Evolutionary conservation across 1,140 invertebrate species (phyloP).

Genomic region (Drosophila ercepeae): DNA sequence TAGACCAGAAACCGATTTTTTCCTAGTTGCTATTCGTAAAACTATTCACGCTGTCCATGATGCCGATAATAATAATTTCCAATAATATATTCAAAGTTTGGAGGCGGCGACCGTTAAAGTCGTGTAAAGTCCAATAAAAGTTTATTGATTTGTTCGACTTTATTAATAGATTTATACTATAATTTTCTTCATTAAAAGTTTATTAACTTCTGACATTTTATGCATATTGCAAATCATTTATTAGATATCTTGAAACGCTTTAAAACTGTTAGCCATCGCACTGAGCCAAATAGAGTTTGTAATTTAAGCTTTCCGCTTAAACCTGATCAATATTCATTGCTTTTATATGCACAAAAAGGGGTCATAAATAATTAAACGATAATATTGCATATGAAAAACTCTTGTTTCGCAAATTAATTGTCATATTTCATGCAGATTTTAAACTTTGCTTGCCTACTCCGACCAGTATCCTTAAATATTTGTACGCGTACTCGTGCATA

Average conservation of each 20-base stretch:
- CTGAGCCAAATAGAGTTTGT: conserved; percentile 2
- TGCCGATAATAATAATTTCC: neutral
- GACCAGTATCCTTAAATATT: neutral
- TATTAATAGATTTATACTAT: neutral
- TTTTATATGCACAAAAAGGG: conserved; percentile 23
- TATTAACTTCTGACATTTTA: neutral
- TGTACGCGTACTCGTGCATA: conserved; percentile 9
- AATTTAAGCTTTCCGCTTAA: conserved; percentile 26
- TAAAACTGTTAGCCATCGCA: neutral
- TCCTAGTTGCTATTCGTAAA: neutral
- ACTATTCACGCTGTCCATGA: neutral
- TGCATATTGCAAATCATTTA: neutral
- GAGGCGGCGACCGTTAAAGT: neutral
- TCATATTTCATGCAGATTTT: conserved; percentile 55
- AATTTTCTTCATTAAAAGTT: neutral
- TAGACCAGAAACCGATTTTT: conserved; percentile 1
- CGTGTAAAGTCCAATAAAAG: no score
- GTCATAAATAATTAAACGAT: conserved; percentile 54
- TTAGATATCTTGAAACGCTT: neutral
- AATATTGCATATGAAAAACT: conserved; percentile 28
- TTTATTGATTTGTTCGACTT: no score
- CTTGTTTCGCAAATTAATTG: conserved; percentile 51
- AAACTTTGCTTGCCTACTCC: conserved; percentile 30
- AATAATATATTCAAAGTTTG: neutral
- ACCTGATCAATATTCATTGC: conserved; percentile 33